Base-by-base conservation (phyloP, 30 jellyfish, hydroid and myxozoan genomes). In the Rhopilema esculentum region DNA sequence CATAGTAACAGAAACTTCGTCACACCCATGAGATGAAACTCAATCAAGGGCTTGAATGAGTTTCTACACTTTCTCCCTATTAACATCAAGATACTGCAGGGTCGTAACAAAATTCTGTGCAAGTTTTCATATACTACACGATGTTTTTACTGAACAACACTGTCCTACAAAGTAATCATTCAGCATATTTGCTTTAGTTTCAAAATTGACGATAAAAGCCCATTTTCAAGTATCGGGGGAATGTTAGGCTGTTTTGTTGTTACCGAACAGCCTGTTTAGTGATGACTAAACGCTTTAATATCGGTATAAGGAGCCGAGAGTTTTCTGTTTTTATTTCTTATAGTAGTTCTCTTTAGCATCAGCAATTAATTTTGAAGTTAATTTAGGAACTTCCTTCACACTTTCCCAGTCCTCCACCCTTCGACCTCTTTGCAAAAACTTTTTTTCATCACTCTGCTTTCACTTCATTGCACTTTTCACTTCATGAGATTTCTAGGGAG, bases 341-440 rank as follows among this genome's bases (percentile, higher is more conserved):
- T n/a, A n/a, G 61, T 83, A 50, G 32, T 28, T 61, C 17, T 63
- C 82, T 28, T 80, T 80, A 29, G 90, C 82, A 66, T 18, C 89
- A 22, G 77, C 66, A 24, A 75, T 51, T 51, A 83, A 83, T 70
- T 33, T 51, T 24, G 65, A 28, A 28, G 77, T 49, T 27, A 66
- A 69, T 31, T 31, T 52, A 29, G 16, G 62, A 33, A 19, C 87
- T 83, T 30, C 72, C 73, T 69, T 83, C 62, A 29, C 92, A 48
- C 40, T 66, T 25, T 29, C 88, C 87, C 77, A 63, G 77, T 69
- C 92, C 69, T 67, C 79, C 20, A 23, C 79, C 50, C 77, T 83
- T 48, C 87, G 49, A 83, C 92, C 86, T 30, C 69, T 71, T 83
- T 69, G 53, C 65, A 83, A 77, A 53, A 63, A 83, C 81, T 72